A percentile compares a stretch with the other conserved stretches of the same genome.
phyloP scores from a whole-genome alignment of 2,888 invertebrate genomes.

The Plagiodera versicolora region DNA sequence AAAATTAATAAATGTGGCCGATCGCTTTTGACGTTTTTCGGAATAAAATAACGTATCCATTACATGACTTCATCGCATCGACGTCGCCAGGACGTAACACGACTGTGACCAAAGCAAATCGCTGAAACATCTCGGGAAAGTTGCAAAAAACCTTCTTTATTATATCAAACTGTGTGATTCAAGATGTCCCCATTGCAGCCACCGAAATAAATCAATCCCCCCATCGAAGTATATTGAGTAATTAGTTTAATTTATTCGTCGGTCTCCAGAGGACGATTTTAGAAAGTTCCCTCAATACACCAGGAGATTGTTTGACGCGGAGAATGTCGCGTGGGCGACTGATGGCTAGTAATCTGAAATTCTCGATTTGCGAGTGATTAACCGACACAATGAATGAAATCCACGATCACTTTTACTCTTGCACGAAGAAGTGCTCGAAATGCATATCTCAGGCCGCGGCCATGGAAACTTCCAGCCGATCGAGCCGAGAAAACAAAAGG shows the following conservation, averaged over 20 bases:
- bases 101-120: too few relatives aligned
- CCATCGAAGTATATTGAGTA: slow-evolving; percentile 12
- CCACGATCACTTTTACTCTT: neutral
- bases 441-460: neutral
- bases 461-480: neutral
- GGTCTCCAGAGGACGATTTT: slow-evolving; percentile 17
- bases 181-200: neutral
- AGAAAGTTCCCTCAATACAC: slow-evolving; percentile 27
- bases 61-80: too few relatives aligned
- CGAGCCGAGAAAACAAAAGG: neutral
- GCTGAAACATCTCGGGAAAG: too few relatives aligned
- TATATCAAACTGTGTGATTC: too few relatives aligned
- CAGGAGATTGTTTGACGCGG: slow-evolving; percentile 18
- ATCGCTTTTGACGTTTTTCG: too few relatives aligned
- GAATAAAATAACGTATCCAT: too few relatives aligned
- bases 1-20: too few relatives aligned
- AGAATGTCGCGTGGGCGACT: slow-evolving; percentile 16
- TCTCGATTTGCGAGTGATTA: neutral
- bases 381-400: neutral
- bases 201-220: neutral
- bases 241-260: slow-evolving; percentile 22
- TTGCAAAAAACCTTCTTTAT: too few relatives aligned
- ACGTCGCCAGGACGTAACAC: too few relatives aligned
- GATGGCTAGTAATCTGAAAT: slow-evolving; percentile 15
- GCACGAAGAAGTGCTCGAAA: neutral